Base-by-base conservation (phyloP, 2,888 invertebrate genomes). In the Lagria hirta region DNA sequence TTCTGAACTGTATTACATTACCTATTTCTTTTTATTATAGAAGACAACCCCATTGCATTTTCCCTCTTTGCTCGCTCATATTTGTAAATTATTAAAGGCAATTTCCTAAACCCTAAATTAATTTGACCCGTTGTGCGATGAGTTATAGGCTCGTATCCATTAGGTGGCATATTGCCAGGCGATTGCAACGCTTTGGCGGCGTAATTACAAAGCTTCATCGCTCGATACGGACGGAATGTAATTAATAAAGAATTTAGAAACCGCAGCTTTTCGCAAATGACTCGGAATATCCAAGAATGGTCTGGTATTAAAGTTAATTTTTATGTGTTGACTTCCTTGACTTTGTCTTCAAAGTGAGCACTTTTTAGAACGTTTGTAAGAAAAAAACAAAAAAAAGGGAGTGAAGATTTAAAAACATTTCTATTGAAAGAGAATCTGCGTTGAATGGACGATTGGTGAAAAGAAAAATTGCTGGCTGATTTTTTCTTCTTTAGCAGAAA, bases 111-210 rank as follows among this genome's bases (percentile, higher is more conserved):
- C 57, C 60, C 63, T 52, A 61, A 68, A 68, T 68, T 68, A 68
- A 68, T 68, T 66, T 65, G 64, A 63, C 63, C 66, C 66, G 64
- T 66, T 62, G 62, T 54, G 50, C 54, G 61, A 68, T 67, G 69
- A 68, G 58, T 68, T 68, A 68, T 58, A 61, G 54, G 57, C 60
- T 61, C 63, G 61, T 65, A 65, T 65, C 65, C 67, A 68, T 69
- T 69, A 69, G 66, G 65, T 64, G 65, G 65, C 69, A 67, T 69
- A 68, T 68, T 69, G 69, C 66, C 60, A 61, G 60, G 67, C 66
- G 60, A 67, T 68, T 65, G 61, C 60, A 59, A 58, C 62, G 62
- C 64, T 61, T 63, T 58, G 62, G 57, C 58, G 63, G 61, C 58
- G 66, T 61, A 67, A 68, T 68, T 67, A 66, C 63, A 61, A 62